These are phyloP conservation scores for Anser brachyrhynchus DNA, from an alignment of 2,113 vertebrate genomes.

Conservation along the genomic window DNA sequence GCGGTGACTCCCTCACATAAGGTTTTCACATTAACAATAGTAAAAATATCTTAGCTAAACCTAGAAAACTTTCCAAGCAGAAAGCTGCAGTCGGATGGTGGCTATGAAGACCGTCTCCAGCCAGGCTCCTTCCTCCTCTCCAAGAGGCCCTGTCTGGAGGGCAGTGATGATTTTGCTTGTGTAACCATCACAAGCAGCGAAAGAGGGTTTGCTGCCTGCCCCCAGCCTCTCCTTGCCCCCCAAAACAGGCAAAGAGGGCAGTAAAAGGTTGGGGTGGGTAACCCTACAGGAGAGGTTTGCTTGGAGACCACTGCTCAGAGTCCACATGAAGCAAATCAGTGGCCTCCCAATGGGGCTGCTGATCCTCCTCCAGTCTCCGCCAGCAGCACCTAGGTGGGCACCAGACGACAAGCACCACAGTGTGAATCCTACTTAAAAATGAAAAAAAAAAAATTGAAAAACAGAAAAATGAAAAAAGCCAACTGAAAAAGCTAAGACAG, in stretches of 20 bases:
- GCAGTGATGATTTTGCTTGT: rapidly evolving
- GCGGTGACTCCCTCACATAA: neutral
- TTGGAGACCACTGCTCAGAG: neutral
- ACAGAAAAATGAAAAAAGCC: neutral
- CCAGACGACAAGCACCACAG: neutral
- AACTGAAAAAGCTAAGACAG: neutral
- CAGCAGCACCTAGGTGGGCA: neutral
- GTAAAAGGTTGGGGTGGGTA: neutral
- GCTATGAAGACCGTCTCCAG: neutral
- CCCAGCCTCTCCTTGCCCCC: neutral
- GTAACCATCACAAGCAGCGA: neutral
- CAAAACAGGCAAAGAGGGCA: neutral
- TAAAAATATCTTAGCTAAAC: neutral
- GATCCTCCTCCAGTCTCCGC: neutral
- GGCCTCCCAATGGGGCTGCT: neutral
- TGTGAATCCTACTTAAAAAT: neutral
- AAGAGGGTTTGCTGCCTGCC: neutral
- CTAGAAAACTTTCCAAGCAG: neutral
- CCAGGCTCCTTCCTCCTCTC: neutral
- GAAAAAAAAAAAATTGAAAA: neutral
- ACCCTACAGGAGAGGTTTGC: neutral
- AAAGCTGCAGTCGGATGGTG: rapidly evolving
- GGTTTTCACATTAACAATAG: neutral
- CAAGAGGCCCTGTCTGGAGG: neutral
- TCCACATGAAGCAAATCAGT: neutral